These are phyloP conservation scores for Tragelaphus eurycerus DNA, from an alignment of 2,797 vertebrate species.

Conservation along the genomic window DNA sequence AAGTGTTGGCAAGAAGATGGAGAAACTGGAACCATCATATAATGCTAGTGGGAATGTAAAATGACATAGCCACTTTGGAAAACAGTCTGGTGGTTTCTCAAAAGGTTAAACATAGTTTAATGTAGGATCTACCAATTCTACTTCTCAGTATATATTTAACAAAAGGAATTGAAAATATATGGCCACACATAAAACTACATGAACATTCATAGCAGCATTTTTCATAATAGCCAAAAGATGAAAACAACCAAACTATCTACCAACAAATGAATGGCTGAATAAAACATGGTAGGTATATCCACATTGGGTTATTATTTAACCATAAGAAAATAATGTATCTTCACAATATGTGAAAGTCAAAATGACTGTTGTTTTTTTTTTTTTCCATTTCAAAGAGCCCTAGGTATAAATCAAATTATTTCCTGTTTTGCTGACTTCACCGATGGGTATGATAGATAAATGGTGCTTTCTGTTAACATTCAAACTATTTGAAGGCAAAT, in stretches of 20 bases:
- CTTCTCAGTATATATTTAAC: background rate
- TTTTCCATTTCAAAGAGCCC: background rate
- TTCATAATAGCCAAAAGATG: background rate
- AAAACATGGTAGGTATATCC: background rate
- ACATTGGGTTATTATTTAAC: background rate
- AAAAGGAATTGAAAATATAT: background rate
- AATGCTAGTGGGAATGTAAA: background rate
- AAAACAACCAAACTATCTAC: background rate
- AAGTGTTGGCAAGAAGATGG: background rate
- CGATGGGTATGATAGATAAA: conserved; percentile 8
- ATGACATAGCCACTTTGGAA: background rate
- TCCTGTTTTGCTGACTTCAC: conserved; percentile 13
- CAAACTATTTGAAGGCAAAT: conserved; percentile 6
- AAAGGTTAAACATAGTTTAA: background rate
- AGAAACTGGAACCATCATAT: background rate
- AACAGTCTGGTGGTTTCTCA: background rate
- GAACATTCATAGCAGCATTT: background rate
- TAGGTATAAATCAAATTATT: background rate
- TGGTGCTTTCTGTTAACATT: background rate
- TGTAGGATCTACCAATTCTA: background rate
- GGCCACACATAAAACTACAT: background rate
- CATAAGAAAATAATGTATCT: background rate
- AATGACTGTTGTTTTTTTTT: background rate
- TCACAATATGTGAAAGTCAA: background rate
- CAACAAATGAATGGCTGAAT: background rate